Base-by-base conservation (phyloP, 2,888 invertebrate species). In the Andrena trimmerana region DNA sequence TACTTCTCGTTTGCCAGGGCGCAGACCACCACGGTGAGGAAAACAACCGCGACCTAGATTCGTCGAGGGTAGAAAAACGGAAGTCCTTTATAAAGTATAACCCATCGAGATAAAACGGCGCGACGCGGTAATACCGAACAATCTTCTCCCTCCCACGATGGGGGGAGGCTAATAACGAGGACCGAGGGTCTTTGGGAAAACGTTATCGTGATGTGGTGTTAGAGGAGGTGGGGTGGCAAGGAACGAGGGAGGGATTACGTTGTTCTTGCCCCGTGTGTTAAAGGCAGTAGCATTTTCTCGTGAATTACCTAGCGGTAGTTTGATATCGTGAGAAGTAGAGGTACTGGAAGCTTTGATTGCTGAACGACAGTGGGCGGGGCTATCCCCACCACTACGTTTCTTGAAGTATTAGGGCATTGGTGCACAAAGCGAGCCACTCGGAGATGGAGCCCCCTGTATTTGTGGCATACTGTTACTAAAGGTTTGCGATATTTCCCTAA, bases 1-100 rank as follows among this genome's bases (percentile, higher is more conserved):
- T 97, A 97, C 31, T 86, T 90, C 3, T 91, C 89, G 3, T 85
- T 67, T 20, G 91, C 92, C 42, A 88, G 59, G 48, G 69, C 90
- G 71, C 88, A 86, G 42, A 82, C 90, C 67, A 92, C 71, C 52
- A 92, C 65, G 20, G 84, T 89, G 60, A 92, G 84, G 54, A 93
- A 87, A 69, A 93, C 78, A 83, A 89, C 57, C 57, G 87, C 88
- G 65, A 91, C 84, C 91, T 92, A 71, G 6, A 86, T 80, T 20
- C 33, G 57, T 59, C 0, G 29, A 29, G 60, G 16, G 7, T 13
- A 42, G 62, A 74, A 76, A 76, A 57, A 42, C 67, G 16, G 31
- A 71, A 71, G 52, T 62, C 42, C 71, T 66, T 80, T 76, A 79
- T 54, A 77, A 60, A 70, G 60, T 48, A 60, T 72, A 63, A 36